Evolutionary conservation across 1,140 invertebrate species (phyloP), one percentile per base, ranked within the genome.

Genomic region (Stegodyphus dumicola): DNA sequence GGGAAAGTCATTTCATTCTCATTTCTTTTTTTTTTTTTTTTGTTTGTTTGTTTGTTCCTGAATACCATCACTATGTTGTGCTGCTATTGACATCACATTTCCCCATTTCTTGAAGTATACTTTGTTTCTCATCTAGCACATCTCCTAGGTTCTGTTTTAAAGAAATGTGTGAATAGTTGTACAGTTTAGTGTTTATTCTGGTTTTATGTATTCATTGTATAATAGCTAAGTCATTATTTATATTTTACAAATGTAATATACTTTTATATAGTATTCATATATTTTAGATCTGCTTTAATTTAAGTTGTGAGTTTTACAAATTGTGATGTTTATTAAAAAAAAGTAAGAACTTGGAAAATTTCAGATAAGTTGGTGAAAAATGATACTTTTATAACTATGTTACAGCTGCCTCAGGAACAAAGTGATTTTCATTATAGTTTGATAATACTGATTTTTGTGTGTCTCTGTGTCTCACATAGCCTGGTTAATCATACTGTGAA

Each of bases 111-210:
- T 81, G 48, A 60, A 52, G 10, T 71, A 52, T 81, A 17, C 18
- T 81, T 73, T 64, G n/a, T 33, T 73, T 73, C n/a, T 74, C 54
- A 49, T 52, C 15, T 60, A 10, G 9, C 56, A 60, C 56, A 60
- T 60, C 9, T 60, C 15, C 9, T 60, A 60, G 33, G 9, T 60
- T 9, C 56, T 60, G 15, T 60, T 60, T 9, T 10, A 1, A 60
- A 60, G 15, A 60, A 60, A 60, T 65, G 56, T 85, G 81, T 76
- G 74, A 83, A 83, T 83, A 75, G 71, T 53, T 83, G 80, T 83
- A 83, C 64, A 83, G 60, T 75, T 83, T 48, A 15, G 17, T 52
- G 56, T 15, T 66, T 10, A 15, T 11, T 77, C n/a, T 65, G 49
- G 49, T 33, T 78, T 78, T 52, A n/a, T 78, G 51, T 17, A 17